Evolutionary conservation across 2,888 invertebrate species (phyloP).

Genomic region (Netelia fuscicornis): DNA sequence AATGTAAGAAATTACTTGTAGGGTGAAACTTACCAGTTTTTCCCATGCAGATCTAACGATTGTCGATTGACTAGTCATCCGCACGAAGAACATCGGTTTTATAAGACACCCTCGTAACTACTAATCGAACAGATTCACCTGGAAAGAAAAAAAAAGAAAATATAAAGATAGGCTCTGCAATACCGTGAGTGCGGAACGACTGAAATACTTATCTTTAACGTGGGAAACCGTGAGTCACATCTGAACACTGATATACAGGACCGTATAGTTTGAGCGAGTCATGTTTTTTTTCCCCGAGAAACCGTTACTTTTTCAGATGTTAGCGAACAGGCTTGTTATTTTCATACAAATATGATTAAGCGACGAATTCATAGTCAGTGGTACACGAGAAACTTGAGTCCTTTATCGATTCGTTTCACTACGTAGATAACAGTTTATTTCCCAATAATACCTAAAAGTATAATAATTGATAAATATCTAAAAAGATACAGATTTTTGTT

Average conservation of each 20-base stretch:
- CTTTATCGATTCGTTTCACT: constrained; percentile 31
- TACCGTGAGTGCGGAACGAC: constrained; percentile 37
- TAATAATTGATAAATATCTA: constrained; percentile 75
- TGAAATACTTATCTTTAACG: constrained; percentile 54
- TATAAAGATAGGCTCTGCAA: constrained; percentile 1
- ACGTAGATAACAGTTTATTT: constrained; percentile 79
- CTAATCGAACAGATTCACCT: neutral
- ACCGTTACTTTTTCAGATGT: constrained; percentile 22
- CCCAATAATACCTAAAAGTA: constrained; percentile 66
- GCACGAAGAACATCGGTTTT: neutral
- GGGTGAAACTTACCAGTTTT: neutral
- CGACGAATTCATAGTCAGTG: constrained; percentile 23
- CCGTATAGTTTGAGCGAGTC: constrained; percentile 48
- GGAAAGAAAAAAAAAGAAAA: constrained; percentile 14
- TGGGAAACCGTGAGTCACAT: constrained; percentile 57
- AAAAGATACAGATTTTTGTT: constrained; percentile 77
- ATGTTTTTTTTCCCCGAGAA: constrained; percentile 48
- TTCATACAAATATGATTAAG: constrained; percentile 23
- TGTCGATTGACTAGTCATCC: neutral
- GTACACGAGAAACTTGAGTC: constrained; percentile 5
- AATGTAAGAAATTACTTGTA: too few species aligned
- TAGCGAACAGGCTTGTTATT: constrained; percentile 28
- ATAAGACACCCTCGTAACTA: neutral
- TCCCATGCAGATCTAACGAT: neutral
- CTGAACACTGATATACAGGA: constrained; percentile 37